phyloP scores from a whole-genome alignment of 1,140 invertebrate genomes.

The Drosophila nannoptera region DNA sequence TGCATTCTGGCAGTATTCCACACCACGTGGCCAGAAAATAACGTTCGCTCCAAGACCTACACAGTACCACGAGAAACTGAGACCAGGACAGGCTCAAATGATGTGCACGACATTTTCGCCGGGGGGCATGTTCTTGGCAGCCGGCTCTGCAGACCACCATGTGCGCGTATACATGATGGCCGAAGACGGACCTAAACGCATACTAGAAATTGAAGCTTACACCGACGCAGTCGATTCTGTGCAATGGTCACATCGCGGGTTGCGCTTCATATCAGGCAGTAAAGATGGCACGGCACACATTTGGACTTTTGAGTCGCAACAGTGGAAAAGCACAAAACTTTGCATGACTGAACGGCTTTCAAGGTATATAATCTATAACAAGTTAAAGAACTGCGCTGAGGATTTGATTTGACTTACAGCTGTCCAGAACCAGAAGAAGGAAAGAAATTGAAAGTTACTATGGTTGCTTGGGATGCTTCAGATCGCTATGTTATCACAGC shows the following conservation, averaged over 20 bases:
- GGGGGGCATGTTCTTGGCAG: conserved; percentile 95
- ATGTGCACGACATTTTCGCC: conserved; percentile 96
- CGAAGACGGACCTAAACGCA: conserved; percentile 84
- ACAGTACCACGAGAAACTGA: conserved; percentile 95
- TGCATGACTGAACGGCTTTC: conserved; percentile 86
- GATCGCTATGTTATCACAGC: conserved; percentile 94
- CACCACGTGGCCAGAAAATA: conserved; percentile 82
- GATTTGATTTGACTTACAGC: conserved; percentile 60
- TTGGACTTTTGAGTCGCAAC: conserved; percentile 94
- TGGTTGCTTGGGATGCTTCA: conserved; percentile 96
- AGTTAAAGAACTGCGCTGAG: neutral
- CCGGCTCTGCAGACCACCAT: conserved; percentile 95
- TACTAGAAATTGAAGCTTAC: conserved; percentile 91
- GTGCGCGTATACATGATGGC: conserved; percentile 94
- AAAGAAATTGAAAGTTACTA: conserved; percentile 91
- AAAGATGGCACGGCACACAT: conserved; percentile 97
- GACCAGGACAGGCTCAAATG: conserved; percentile 96
- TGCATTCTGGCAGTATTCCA: conserved; percentile 94
- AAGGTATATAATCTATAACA: conserved; percentile 79
- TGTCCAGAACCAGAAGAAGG: conserved; percentile 83
- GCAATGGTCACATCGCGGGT: conserved; percentile 92
- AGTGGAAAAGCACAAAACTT: conserved; percentile 90
- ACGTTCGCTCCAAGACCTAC: conserved; percentile 87
- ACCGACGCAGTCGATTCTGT: conserved; percentile 97
- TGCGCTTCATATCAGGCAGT: conserved; percentile 95